Conservation (phyloP, 1,140 invertebrate species). For the Trichonephila clavata region DNA sequence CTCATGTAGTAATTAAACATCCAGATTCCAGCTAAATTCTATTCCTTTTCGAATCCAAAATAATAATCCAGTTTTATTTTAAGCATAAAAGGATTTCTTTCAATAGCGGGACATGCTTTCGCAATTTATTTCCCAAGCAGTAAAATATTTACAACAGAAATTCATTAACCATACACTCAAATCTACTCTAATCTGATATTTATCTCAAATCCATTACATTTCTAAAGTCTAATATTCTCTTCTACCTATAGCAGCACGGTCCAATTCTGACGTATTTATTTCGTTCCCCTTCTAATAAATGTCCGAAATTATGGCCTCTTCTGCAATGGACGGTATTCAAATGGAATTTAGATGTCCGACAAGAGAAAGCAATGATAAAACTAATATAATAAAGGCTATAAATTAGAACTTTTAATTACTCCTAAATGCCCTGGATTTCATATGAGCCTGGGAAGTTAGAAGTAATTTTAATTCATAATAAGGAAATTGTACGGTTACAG, state of each 20-base stretch:
- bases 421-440: not conserved
- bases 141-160: too few species aligned
- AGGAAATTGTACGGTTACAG: not conserved
- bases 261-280: not conserved
- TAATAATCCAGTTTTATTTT: too few species aligned
- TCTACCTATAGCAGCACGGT: not conserved
- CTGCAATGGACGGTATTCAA: not conserved
- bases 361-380: not conserved
- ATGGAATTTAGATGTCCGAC: not conserved
- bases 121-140: too few species aligned
- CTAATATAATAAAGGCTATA: not conserved
- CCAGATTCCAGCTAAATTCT: too few species aligned
- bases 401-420: not conserved
- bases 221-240: not conserved
- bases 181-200: not conserved
- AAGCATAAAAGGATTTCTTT: too few species aligned
- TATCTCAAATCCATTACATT: not conserved
- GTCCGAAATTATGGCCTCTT: not conserved
- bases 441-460: not conserved
- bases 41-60: too few species aligned
- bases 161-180: not conserved
- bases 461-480: not conserved
- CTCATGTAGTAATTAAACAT: too few species aligned
- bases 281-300: not conserved
- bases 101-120: too few species aligned